Conservation (phyloP, 2,888 invertebrate genomes). For the Macrosiphum euphorbiae region DNA sequence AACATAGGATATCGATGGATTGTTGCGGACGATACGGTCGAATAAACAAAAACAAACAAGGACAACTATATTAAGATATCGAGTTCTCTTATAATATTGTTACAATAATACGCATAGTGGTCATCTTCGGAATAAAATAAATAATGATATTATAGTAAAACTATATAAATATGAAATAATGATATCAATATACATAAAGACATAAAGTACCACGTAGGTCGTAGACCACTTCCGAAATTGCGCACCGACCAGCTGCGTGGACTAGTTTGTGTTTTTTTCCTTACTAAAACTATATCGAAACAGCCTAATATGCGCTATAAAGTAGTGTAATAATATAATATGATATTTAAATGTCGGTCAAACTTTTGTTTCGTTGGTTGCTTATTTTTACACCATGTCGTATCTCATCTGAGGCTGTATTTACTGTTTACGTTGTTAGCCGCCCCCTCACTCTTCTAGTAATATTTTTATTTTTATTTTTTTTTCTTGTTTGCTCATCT, state of each 20-base stretch:
- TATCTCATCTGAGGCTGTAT: not conserved
- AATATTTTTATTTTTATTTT: not conserved
- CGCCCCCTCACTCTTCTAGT: not conserved
- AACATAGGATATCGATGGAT: not conserved
- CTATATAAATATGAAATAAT: not conserved
- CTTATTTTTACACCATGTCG: not conserved
- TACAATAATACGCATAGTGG: not conserved
- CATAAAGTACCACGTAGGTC: not conserved
- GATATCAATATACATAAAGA: too few relatives aligned
- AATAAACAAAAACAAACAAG: constrained; percentile 31
- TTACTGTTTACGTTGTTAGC: not conserved
- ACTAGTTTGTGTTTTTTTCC: not conserved
- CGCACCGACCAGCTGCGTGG: not conserved
- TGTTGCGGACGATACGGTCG: constrained; percentile 10
- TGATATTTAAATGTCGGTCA: not conserved
- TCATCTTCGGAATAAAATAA: not conserved
- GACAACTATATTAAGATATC: constrained; percentile 10
- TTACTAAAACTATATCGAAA: not conserved
- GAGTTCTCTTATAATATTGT: not conserved
- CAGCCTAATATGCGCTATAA: not conserved
- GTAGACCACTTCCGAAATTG: not conserved
- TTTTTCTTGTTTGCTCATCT: not conserved
- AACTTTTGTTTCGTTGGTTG: not conserved
- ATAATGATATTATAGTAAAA: not conserved
- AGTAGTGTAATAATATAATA: not conserved